A percentile compares a stretch with the other conserved stretches of the same genome.
Conservation (phyloP, 2,888 invertebrate species). For the Hirtodrosophila alboralis region DNA sequence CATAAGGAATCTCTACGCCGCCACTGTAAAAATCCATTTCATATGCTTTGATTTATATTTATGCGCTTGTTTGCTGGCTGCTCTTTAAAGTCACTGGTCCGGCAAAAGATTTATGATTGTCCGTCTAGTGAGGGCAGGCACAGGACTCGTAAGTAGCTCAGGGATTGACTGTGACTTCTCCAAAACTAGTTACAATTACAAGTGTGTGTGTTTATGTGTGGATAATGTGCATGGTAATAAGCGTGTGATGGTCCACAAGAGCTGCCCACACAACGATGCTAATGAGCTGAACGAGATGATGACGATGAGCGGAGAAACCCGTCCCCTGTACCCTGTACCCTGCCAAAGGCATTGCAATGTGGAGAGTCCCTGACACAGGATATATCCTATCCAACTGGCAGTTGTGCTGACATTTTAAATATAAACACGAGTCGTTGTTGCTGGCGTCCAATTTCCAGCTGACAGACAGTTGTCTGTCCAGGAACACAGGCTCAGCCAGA, state of each 20-base stretch:
- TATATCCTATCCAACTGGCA: constrained; percentile 62
- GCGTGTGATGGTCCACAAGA: constrained; percentile 51
- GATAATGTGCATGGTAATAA: constrained; percentile 57
- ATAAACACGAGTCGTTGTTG: constrained; percentile 63
- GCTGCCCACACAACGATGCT: constrained; percentile 58
- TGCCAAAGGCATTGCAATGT: constrained; percentile 4
- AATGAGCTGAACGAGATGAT: constrained; percentile 54
- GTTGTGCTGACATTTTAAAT: constrained; percentile 71
- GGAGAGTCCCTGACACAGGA: constrained; percentile 56
- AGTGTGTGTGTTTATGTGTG: constrained; percentile 22
- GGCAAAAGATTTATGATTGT: constrained; percentile 54
- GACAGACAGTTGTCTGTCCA: constrained; percentile 42
- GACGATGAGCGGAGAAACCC: constrained; percentile 9
- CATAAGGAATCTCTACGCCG: constrained; percentile 19
- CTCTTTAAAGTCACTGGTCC: constrained; percentile 42
- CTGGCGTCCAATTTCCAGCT: constrained; percentile 64
- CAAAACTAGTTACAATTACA: constrained; percentile 35
- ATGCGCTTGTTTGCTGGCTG: constrained; percentile 49
- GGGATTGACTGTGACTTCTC: constrained; percentile 14
- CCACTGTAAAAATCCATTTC: constrained; percentile 58
- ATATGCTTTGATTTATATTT: constrained; percentile 64
- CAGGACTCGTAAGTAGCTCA: constrained; percentile 28
- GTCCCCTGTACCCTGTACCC: background rate
- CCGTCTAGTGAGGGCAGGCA: constrained; percentile 11
- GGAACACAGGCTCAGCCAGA: constrained; percentile 15